Evolutionary conservation across 2,888 invertebrate genomes (phyloP), one percentile per base, ranked within the genome.

Genomic region (Ectemnius lituratus): DNA sequence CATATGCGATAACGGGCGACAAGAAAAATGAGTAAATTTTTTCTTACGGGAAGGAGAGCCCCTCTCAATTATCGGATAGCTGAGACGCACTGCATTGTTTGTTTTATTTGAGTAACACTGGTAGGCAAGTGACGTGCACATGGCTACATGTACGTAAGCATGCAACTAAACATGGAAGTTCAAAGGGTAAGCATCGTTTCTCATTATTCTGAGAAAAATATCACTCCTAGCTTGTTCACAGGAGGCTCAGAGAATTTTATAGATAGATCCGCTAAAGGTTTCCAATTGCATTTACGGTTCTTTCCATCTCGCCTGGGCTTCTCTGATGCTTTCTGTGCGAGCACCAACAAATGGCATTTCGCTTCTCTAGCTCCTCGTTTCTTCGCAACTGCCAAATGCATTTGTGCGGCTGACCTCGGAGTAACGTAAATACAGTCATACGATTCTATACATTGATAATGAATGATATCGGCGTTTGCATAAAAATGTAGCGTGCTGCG

Each of bases 251-350:
- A 76, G 16, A 64, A 66, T 67, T 49, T 62, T 37, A 64, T 23
- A 58, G 75, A 71, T 79, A 73, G 73, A 77, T 79, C 73, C 70
- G 46, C 61, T 65, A 80, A 81, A 78, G 65, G 71, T 81, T 80
- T 80, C 76, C 82, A 81, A 78, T 82, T 80, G 81, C 73, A 74
- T 82, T 79, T 79, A 82, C 72, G 77, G 70, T 63, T 67, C 67
- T 65, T 64, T 59, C 68, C 64, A 62, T 75, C 65, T 69, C 66
- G 37, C 46, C 71, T 46, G 45, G 28, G 59, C 47, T 59, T 62
- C 58, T 28, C 58, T 49, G n/a, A 8, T 68, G 57, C 28, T 64
- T 18, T 62, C 63, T 61, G 37, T 37, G 74, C 73, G 67, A 64
- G 63, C 60, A 57, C 60, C 71, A 72, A 73, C 70, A 75, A 79